Evolutionary conservation across 2,113 vertebrate species (phyloP), one percentile per base, ranked within the genome.

Genomic region (Illadopsis cleaveri): DNA sequence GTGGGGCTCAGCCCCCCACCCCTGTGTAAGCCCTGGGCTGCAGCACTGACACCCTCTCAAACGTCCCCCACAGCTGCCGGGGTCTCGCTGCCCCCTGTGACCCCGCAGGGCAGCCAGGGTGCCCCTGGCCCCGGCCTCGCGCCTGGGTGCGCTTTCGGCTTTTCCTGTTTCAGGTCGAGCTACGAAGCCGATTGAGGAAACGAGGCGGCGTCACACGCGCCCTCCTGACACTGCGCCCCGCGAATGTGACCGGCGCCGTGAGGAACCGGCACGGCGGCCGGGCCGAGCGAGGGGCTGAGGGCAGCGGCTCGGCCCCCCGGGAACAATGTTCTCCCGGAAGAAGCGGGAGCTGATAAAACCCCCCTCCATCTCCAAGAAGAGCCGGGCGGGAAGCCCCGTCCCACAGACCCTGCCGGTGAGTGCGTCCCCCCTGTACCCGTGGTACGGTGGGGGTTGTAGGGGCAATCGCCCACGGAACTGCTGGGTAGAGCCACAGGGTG

Each of bases 351-450:
- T 99, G 54, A 99, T 99, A 45, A 99, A 99, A 97, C 99, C 99
- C 27, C 99, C 99, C 12, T 99, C 99, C 71, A 99, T 99, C 98
- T 99, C 99, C 25, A 99, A 99, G 98, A 99, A 99, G 97, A 99
- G 98, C 97, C 97, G 99, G 90, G 98, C 99, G 85, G 99, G 99
- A 98, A 99, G 98, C 97, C 98, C 99, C 11, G 96, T 98, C 95
- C 98, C 99, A 1, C 98, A 98, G 95, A 97, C 83, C 38, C 64
- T 96, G 30, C 97, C 97, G 89, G 99, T 99, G 98, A 99, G 99
- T 98, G 54, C 25, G 54, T 28, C 16, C 37, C 2, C 21, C 1
- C 2, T 1, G 11, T 14, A 7, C 3, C 50, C 20, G 35, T 4
- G 12, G 42, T 9, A 18, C 19, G 24, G 10, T 5, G 60, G 23